phyloP scores from a whole-genome alignment of 2,797 vertebrate species.

The Avahi laniger region DNA sequence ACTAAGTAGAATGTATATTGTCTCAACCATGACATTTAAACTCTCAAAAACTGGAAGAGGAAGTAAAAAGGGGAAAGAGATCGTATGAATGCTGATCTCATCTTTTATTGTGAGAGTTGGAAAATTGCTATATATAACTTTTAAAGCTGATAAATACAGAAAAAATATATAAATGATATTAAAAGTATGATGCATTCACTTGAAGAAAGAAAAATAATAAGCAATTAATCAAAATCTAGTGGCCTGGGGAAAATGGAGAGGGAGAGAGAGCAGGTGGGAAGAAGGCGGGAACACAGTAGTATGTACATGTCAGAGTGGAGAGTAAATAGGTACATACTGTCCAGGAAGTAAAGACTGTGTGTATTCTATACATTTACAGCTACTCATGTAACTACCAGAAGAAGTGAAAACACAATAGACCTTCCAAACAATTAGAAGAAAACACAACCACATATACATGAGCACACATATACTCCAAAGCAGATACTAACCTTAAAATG shows the following conservation, averaged over 20 bases:
- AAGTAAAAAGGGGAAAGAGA: neutral
- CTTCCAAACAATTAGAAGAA: neutral
- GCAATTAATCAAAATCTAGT: neutral
- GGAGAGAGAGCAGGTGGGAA: rapidly evolving
- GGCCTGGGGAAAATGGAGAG: neutral
- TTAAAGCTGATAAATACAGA: neutral
- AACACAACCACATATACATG: neutral
- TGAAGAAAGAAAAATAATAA: neutral
- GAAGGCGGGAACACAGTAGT: rapidly evolving
- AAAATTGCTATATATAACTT: neutral
- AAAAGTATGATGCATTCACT: neutral
- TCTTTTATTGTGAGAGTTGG: neutral
- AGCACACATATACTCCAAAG: neutral
- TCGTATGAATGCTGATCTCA: neutral
- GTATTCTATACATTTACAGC: neutral
- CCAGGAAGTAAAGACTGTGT: neutral
- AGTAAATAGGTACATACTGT: too few relatives aligned
- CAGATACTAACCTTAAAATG: neutral
- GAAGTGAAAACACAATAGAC: neutral
- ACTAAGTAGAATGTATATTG: neutral
- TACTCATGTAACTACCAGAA: neutral
- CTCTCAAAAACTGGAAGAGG: neutral
- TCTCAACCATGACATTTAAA: neutral
- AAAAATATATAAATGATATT: neutral
- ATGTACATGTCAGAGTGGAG: neutral